Evolutionary conservation across 2,113 vertebrate genomes (phyloP).

Genomic region (Triplophysa siluroides): DNA sequence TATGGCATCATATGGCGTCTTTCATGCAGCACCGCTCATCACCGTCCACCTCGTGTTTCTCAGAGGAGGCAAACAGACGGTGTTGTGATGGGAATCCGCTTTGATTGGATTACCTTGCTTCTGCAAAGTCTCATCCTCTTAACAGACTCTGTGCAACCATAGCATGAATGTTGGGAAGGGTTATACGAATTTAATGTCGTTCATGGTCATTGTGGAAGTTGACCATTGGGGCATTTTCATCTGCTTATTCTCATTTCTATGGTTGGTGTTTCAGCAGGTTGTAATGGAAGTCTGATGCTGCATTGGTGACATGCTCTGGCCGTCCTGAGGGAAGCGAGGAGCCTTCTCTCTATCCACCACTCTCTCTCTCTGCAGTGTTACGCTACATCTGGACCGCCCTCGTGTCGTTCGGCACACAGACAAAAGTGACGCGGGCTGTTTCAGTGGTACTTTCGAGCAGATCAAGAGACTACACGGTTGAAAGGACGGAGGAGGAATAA

Average conservation of each 20-base stretch:
- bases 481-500: slow-evolving; percentile 2
- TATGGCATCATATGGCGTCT: too few species aligned
- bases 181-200: not conserved
- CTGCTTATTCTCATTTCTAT: not conserved
- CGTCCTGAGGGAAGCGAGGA: slow-evolving; percentile 49
- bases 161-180: slow-evolving; percentile 48
- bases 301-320: slow-evolving; percentile 56
- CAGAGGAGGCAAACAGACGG: not conserved
- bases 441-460: slow-evolving; percentile 13
- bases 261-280: slow-evolving; percentile 77
- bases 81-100: slow-evolving; percentile 15
- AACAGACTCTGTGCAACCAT: slow-evolving; percentile 29
- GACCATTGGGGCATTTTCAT: not conserved
- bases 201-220: not conserved
- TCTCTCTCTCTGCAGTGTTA: slow-evolving; percentile 20
- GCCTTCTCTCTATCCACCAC: slow-evolving; percentile 5
- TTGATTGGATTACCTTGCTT: slow-evolving; percentile 26
- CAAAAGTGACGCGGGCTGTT: slow-evolving; percentile 17
- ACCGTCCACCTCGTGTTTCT: not conserved
- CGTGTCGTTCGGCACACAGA: slow-evolving; percentile 8
- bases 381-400: slow-evolving; percentile 24
- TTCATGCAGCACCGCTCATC: not conserved
- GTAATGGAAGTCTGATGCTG: slow-evolving; percentile 71
- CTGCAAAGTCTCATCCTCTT: slow-evolving; percentile 1
- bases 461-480: not conserved